Base-by-base conservation (phyloP, 2,113 vertebrate genomes). In the Dasypus novemcinctus region DNA sequence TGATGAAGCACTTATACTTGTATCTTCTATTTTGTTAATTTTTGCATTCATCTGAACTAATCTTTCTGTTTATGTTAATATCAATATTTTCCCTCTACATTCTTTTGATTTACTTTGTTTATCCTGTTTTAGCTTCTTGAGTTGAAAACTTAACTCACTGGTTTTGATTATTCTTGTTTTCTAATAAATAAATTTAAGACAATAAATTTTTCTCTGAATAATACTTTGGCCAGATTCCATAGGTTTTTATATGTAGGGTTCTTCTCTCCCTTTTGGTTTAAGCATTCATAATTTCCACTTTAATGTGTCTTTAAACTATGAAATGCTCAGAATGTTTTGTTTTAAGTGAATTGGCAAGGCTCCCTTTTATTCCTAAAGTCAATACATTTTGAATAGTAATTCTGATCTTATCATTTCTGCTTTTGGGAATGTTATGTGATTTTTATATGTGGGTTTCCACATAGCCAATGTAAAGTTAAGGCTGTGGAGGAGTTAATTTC, bases 31-130 rank as follows among this genome's bases (percentile, higher is more conserved):
- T 95, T 84, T 63, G 43, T 63, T 80, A 69, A 64, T 69, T 61
- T 88, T 52, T 78, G 4, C n/a, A 76, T 85, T 85, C 10, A 64
- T 43, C 59, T 71, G 1, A 59, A 64, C 27, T 75, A 33, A 68
- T 64, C 74, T 12, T 63, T 74, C 29, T 86, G 33, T 31, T 69
- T 87, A 59, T 25, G 0, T 80, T 33, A 85, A 10, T 33, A 41
- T 52, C 25, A 87, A 21, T 74, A 85, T 59, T 85, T 91, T 76
- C 5, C n/a, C 6, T 71, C 43, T 74, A 38, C 3, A 81, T 38
- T 86, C 66, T 92, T 95, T 84, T 49, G 29, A 75, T 86, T 75
- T 64, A 31, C n/a, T 90, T 86, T 93, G 23, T 36, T 54, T 76
- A 82, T 41, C 9, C 13, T 91, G 6, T 68, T 83, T 90, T 49